phyloP scores from a whole-genome alignment of 2,797 vertebrate species.

The Eremophila alpestris region DNA sequence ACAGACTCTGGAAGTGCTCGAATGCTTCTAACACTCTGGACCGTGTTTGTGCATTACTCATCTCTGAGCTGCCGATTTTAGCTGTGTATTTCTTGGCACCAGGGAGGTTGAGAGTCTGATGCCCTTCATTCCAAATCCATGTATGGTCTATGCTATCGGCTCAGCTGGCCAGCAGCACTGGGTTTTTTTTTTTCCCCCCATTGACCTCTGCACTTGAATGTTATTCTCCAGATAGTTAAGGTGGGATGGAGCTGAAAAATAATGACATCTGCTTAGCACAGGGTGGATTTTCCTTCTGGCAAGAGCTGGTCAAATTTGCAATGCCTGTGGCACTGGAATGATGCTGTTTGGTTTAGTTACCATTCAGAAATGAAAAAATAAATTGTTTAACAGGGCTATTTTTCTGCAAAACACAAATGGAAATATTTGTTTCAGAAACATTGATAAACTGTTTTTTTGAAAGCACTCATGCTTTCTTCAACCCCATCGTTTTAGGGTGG shows the following conservation, averaged over 20 bases:
- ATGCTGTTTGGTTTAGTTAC: neutral
- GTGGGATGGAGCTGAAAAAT: neutral
- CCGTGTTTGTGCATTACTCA: conserved; percentile 61
- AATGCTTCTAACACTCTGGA: neutral
- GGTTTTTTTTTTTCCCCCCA: fast-evolving
- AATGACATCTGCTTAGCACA: neutral
- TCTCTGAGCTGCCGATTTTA: conserved; percentile 57
- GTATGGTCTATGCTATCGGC: conserved; percentile 59
- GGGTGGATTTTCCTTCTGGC: neutral
- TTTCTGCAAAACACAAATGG: neutral
- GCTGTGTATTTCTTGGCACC: conserved; percentile 68
- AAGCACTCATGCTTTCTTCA: neutral
- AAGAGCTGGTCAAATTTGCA: neutral
- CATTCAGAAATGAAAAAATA: neutral
- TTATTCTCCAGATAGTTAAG: conserved; percentile 34
- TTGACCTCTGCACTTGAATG: neutral
- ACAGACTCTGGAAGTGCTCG: conserved; percentile 11
- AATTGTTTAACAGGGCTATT: neutral
- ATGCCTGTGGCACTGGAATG: neutral
- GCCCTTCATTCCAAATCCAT: conserved; percentile 74
- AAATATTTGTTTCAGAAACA: neutral
- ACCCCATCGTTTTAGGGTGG: neutral
- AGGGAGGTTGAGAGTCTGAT: neutral
- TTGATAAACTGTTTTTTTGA: neutral
- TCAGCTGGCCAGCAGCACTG: neutral